A percentile compares a stretch with the other conserved stretches of the same genome.
phyloP scores from a whole-genome alignment of 2,888 invertebrate genomes.

The Cephus rjabovi region DNA sequence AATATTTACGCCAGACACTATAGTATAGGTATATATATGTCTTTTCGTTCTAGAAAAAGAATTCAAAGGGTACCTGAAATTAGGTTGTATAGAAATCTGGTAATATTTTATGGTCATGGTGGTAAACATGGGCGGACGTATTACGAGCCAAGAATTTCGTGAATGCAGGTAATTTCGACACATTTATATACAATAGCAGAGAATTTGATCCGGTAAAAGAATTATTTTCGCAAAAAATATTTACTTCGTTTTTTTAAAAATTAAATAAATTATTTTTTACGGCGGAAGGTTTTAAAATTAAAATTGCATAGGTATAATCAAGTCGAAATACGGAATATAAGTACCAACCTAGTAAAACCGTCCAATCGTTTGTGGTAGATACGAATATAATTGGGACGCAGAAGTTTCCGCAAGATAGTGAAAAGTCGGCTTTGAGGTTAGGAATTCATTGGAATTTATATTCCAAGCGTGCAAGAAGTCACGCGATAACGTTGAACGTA shows the following conservation, averaged over 20 bases:
- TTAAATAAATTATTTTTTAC: neutral
- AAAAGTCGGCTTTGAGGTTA: neutral
- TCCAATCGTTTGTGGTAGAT: neutral
- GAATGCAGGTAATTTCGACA: neutral
- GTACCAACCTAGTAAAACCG: neutral
- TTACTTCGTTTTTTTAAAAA: neutral
- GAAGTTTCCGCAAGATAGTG: neutral
- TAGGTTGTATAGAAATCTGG: neutral
- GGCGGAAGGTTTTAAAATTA: too few species aligned
- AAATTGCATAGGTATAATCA: neutral
- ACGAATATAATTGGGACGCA: neutral
- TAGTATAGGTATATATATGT: neutral
- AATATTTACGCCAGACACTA: neutral
- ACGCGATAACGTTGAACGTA: neutral
- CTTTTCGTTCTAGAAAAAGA: neutral
- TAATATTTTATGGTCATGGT: neutral
- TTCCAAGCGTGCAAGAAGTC: neutral
- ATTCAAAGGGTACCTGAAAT: neutral
- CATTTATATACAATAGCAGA: neutral
- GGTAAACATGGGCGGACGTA: neutral
- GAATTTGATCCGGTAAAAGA: neutral
- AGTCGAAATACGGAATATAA: neutral
- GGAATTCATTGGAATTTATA: neutral
- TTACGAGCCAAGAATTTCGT: neutral
- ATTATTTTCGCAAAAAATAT: neutral